phyloP scores from a whole-genome alignment of 2,113 vertebrate species.

The Crotalus horridus region DNA sequence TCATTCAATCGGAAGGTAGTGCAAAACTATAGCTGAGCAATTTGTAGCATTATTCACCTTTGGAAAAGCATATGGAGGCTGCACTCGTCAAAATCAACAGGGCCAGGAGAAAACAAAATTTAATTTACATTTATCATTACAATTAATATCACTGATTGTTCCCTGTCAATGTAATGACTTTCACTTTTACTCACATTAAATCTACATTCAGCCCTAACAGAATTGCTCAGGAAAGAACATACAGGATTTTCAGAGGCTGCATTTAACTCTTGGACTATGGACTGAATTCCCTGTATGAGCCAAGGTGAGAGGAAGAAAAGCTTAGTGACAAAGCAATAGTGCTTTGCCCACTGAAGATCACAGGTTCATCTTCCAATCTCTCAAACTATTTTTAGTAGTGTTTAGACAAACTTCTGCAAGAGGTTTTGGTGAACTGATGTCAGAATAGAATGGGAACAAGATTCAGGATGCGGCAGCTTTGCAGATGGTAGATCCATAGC shows the following conservation, averaged over 20 bases:
- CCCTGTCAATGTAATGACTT: neutral
- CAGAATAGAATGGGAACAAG: neutral
- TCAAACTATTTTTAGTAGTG: neutral
- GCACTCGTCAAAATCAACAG: neutral
- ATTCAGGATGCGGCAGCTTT: neutral
- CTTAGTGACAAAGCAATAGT: neutral
- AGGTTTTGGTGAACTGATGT: neutral
- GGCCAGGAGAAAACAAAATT: neutral
- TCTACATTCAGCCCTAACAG: neutral
- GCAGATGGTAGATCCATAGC: neutral
- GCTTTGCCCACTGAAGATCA: neutral
- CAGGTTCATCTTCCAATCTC: neutral
- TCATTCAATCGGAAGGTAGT: neutral
- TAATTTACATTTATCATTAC: neutral
- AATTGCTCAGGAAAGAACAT: neutral
- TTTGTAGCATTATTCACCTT: neutral
- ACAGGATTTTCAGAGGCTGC: neutral
- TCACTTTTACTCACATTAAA: neutral
- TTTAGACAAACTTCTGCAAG: neutral
- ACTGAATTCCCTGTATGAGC: neutral
- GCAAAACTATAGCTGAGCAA: neutral
- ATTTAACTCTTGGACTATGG: neutral
- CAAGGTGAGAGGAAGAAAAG: neutral
- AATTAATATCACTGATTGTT: neutral
- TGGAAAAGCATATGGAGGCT: neutral